These are phyloP conservation scores for Cydia amplana DNA, from an alignment of 1,140 invertebrate genomes.

Conservation along the genomic window DNA sequence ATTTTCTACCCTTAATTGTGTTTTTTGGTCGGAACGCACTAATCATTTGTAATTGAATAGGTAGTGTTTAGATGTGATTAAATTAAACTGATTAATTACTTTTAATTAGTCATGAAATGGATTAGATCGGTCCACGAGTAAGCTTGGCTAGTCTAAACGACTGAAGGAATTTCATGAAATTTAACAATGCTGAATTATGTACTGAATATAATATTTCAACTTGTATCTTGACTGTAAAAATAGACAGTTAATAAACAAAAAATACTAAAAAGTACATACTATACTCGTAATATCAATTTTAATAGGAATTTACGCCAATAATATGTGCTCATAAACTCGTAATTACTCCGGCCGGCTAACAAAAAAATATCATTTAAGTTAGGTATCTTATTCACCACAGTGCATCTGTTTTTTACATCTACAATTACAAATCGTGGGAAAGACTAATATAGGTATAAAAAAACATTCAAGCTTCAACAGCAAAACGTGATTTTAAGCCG, in stretches of 20 bases:
- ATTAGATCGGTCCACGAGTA: no score
- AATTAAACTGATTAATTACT: not conserved
- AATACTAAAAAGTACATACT: no score
- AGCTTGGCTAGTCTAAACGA: no score
- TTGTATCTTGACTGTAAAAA: no score
- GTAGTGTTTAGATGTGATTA: not conserved
- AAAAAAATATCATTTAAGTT: not conserved
- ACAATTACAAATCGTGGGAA: constrained; percentile 9
- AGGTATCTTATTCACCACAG: not conserved
- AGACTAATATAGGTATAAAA: constrained; percentile 7
- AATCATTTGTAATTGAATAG: not conserved
- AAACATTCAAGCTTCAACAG: not conserved
- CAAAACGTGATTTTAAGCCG: constrained; percentile 19
- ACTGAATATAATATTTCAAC: no score
- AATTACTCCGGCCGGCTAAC: not conserved
- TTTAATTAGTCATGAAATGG: not conserved
- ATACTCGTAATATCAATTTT: no score
- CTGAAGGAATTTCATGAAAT: not conserved
- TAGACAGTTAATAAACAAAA: no score
- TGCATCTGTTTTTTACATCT: not conserved
- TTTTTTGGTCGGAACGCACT: not conserved
- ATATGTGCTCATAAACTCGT: no score
- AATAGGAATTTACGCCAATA: no score
- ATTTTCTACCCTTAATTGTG: constrained; percentile 42
- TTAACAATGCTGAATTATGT: not conserved